Base-by-base conservation (phyloP, 2,888 invertebrate species). In the Aphelenchoides bicaudatus region DNA sequence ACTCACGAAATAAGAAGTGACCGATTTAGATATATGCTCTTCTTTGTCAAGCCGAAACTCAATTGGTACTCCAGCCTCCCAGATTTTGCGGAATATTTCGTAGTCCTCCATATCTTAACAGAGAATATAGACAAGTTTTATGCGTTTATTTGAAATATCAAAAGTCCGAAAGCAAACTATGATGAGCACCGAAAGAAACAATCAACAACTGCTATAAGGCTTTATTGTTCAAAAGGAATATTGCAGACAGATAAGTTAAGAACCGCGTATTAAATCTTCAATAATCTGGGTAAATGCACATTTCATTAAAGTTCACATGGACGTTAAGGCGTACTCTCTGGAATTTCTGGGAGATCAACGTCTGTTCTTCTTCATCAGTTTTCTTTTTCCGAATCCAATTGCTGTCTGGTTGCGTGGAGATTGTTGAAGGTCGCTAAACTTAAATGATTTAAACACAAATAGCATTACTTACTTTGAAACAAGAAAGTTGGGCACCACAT, bases 31-130 rank as follows among this genome's bases (percentile, higher is more conserved):
- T 74, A 89, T 88, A 27, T 90, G 87, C 84, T 96, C 93, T 74
- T 91, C 89, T 30, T 87, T 85, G 74, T 90, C 86, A 50, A 96
- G 83, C 73, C 87, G 87, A 81, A 98, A 94, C 81, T 91, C 90
- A 56, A 94, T 86, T 0, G 96, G 93, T 49, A 98, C 84, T 81
- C 89, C 88, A 23, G 91, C 91, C 74, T 92, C 91, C 94, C 94
- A 96, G 72, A 93, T 87, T 83, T 91, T 91, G 59, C 93, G 85
- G 56, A 93, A 82, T 59, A 94, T 87, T 85, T 96, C 91, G 75
- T 92, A 85, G 81, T 98, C 96, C 39, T 67, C 67, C 19, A 38
- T 31, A 29, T 38, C 39, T 13, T 16, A 43, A 27, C 13, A n/a
- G n/a, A n/a, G n/a, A n/a, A n/a, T n/a, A n/a, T n/a, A n/a, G n/a